phyloP scores from a whole-genome alignment of 2,797 vertebrate species.

The Pangasius krempfi region DNA sequence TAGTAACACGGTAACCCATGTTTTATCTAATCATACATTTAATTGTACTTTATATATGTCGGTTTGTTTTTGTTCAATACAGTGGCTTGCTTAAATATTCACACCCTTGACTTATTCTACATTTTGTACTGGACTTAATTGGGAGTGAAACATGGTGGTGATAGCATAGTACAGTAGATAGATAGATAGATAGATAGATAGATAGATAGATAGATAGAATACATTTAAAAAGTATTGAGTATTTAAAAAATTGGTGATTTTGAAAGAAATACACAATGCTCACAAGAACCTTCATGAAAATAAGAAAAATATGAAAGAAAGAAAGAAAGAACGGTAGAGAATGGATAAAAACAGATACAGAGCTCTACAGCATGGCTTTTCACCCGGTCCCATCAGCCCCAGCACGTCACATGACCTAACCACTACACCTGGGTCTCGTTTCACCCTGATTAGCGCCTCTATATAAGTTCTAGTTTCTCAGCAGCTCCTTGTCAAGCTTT shows the following conservation, averaged over 20 bases:
- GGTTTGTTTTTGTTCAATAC: background rate
- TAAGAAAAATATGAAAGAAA: background rate
- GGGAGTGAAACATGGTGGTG: background rate
- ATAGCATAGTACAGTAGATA: background rate
- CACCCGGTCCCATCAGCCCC: no score
- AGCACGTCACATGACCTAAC: no score
- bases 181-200: background rate
- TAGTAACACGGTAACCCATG: background rate
- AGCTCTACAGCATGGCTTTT: no score
- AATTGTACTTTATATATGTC: background rate
- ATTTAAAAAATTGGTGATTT: background rate
- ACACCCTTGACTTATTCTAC: background rate
- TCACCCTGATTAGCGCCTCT: no score
- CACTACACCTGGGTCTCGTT: no score
- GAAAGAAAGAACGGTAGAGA: background rate
- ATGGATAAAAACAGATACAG: background rate
- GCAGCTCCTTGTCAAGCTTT: no score
- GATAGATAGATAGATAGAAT: background rate
- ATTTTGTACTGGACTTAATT: background rate
- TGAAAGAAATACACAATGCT: background rate
- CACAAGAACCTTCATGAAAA: background rate
- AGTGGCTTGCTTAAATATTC: background rate
- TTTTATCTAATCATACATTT: background rate
- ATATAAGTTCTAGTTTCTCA: no score
- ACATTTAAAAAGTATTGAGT: background rate